Percentiles rank a stretch among this genome's conserved stretches.
Evolutionary conservation across 2,113 vertebrate species (phyloP).

Genomic region (Trogon surrucura): DNA sequence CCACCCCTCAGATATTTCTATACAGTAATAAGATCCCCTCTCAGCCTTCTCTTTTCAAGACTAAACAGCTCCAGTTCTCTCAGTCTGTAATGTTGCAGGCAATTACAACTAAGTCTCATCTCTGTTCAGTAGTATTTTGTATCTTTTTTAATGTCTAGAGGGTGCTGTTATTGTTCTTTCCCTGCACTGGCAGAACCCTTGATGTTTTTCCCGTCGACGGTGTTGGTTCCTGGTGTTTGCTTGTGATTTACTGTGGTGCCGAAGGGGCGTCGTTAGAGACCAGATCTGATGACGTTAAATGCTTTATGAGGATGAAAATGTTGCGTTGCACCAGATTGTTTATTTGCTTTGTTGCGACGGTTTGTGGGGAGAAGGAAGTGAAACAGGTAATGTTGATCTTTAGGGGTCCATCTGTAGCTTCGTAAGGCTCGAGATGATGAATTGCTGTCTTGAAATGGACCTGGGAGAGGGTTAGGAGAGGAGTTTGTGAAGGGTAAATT

Average conservation of each 20-base stretch:
- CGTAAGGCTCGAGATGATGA: not conserved
- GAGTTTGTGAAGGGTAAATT: not conserved
- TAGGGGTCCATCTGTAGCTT: not conserved
- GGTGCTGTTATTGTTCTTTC: not conserved
- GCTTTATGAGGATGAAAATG: not conserved
- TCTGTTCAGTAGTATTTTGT: not conserved
- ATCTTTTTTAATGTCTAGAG: not conserved
- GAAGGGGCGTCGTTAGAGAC: not conserved
- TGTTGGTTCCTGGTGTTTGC: not conserved
- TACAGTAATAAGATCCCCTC: too few species aligned
- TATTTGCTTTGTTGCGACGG: not conserved
- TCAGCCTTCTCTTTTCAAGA: too few species aligned
- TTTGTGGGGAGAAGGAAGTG: not conserved
- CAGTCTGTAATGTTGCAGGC: not conserved
- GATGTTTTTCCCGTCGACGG: not conserved
- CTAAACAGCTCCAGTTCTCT: too few species aligned
- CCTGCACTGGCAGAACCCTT: not conserved
- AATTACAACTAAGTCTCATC: not conserved
- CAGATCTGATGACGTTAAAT: not conserved
- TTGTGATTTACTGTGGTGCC: not conserved
- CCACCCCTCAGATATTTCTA: too few species aligned
- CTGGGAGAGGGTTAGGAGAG: not conserved
- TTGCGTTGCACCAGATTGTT: not conserved
- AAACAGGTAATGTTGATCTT: not conserved
- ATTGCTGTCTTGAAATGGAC: not conserved